phyloP scores from a whole-genome alignment of 2,888 invertebrate genomes.

The Zeuzera pyrina region DNA sequence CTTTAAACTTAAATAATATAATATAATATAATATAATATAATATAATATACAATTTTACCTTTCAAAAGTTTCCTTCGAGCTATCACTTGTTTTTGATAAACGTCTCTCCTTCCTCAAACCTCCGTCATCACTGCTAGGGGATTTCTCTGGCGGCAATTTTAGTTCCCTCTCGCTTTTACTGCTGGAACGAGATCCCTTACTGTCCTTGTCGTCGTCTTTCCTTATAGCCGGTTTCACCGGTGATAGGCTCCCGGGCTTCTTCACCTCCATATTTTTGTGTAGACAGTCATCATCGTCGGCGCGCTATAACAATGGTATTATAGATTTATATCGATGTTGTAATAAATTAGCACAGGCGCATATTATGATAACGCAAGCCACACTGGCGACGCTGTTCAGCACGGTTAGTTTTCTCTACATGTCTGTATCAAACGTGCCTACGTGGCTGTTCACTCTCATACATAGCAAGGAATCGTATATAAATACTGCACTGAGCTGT shows the following conservation, averaged over 20 bases:
- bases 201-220: slow-evolving; percentile 40
- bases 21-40: no score
- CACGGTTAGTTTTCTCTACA: no score
- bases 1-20: no score
- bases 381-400: no score
- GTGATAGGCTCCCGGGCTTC: slow-evolving; percentile 59
- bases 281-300: slow-evolving; percentile 40
- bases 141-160: slow-evolving; percentile 51
- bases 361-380: no score
- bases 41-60: slow-evolving; percentile 27
- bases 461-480: no score
- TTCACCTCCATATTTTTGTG: slow-evolving; percentile 62
- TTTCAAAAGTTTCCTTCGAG: slow-evolving; percentile 58
- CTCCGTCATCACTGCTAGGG: slow-evolving; percentile 39
- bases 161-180: slow-evolving; percentile 21
- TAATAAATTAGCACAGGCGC: no score
- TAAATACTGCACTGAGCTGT: no score
- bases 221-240: slow-evolving; percentile 41
- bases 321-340: no score
- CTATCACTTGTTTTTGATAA: slow-evolving; percentile 49
- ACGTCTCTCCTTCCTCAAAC: slow-evolving; percentile 35
- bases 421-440: no score
- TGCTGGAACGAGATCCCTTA: slow-evolving; percentile 36
- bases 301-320: slow-evolving; percentile 28
- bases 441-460: no score